Evolutionary conservation across 2,113 vertebrate species (phyloP).

Genomic region (Chaetorhynchus papuensis): DNA sequence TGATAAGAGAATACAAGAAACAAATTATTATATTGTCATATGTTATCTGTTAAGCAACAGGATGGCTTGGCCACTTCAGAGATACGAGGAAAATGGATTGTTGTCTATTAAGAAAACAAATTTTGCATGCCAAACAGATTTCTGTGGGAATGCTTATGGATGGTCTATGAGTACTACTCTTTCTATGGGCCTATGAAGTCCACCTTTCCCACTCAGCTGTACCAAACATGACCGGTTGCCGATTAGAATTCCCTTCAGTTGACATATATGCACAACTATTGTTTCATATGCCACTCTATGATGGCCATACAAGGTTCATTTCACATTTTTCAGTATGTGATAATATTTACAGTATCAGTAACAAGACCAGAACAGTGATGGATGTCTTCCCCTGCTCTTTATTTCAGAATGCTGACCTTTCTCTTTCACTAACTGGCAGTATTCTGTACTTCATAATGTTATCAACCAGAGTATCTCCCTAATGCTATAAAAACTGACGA

Average conservation of each 20-base stretch:
- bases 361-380: background rate
- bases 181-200: background rate
- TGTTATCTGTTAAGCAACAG: background rate
- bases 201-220: background rate
- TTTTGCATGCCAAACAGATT: background rate
- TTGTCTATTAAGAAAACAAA: background rate
- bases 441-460: background rate
- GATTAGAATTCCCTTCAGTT: background rate
- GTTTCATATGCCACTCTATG: background rate
- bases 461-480: background rate
- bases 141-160: background rate
- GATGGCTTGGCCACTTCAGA: background rate
- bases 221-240: background rate
- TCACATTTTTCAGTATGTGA: background rate
- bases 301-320: background rate
- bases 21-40: background rate
- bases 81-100: background rate
- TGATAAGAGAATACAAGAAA: background rate
- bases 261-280: background rate
- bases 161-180: background rate
- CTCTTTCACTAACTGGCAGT: background rate
- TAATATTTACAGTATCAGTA: background rate
- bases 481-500: background rate
- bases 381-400: background rate
- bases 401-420: background rate